Evolutionary conservation across 1,140 invertebrate genomes (phyloP).

Genomic region (Drosophila sechellia): DNA sequence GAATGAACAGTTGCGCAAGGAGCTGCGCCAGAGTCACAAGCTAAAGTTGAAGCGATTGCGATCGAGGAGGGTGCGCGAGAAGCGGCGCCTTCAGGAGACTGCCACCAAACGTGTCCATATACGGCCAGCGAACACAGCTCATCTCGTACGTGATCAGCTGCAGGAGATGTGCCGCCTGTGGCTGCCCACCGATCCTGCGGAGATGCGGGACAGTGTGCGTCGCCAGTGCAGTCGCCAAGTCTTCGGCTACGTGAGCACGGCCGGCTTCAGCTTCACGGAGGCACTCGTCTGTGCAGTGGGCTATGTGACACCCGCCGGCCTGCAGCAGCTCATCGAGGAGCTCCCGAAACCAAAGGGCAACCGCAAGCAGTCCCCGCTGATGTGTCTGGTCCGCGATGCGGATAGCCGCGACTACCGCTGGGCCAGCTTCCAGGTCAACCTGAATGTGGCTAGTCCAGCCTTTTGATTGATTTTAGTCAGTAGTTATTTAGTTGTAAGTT

Average conservation of each 20-base stretch:
- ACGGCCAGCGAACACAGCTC: slow-evolving; percentile 74
- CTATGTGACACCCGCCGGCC: slow-evolving; percentile 87
- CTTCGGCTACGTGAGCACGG: slow-evolving; percentile 90
- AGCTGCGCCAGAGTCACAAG: slow-evolving; percentile 86
- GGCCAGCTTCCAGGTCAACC: slow-evolving; percentile 84
- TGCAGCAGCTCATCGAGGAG: slow-evolving; percentile 64
- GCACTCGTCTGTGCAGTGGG: slow-evolving; percentile 88
- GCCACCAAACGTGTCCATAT: slow-evolving; percentile 72
- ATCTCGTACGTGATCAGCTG: slow-evolving; percentile 85
- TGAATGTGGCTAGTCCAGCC: slow-evolving; percentile 36
- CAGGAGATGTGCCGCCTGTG: slow-evolving; percentile 88
- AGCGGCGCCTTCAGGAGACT: slow-evolving; percentile 80
- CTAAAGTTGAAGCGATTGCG: slow-evolving; percentile 87
- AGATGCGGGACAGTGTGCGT: slow-evolving; percentile 85
- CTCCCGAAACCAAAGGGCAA: slow-evolving; percentile 18
- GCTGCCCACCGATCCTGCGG: slow-evolving; percentile 86
- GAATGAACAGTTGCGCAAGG: slow-evolving; percentile 86
- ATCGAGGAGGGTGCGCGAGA: slow-evolving; percentile 86
- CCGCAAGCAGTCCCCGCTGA: slow-evolving; percentile 41
- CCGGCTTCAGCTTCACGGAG: slow-evolving; percentile 89
- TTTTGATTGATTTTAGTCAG: not conserved
- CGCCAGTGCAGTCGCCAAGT: slow-evolving; percentile 88
- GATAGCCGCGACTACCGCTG: slow-evolving; percentile 85
- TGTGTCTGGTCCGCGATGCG: slow-evolving; percentile 85
- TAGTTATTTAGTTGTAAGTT: not conserved